A percentile compares a stretch with the other conserved stretches of the same genome.
These are phyloP conservation scores for Agapornis roseicollis DNA, from an alignment of 2,113 vertebrate species.

Conservation along the genomic window DNA sequence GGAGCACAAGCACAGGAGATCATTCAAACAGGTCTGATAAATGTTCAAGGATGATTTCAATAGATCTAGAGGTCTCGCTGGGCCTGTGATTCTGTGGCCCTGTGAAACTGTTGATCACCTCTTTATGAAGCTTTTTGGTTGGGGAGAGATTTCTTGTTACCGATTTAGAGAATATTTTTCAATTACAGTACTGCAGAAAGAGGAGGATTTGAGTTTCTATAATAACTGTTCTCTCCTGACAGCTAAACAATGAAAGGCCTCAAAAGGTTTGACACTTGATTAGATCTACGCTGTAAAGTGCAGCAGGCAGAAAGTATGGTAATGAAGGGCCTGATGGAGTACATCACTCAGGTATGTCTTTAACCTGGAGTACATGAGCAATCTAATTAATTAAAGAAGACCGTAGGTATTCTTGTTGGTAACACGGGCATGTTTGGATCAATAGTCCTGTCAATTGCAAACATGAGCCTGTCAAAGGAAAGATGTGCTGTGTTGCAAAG, in stretches of 20 bases:
- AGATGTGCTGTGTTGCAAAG: background rate
- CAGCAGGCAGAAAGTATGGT: conserved; percentile 49
- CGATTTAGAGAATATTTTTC: conserved; percentile 55
- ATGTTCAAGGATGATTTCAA: background rate
- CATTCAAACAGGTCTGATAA: background rate
- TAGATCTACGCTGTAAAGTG: conserved; percentile 41
- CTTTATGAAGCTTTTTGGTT: background rate
- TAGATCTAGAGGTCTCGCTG: background rate
- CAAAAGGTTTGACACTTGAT: conserved; percentile 67
- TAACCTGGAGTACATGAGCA: conserved; percentile 25
- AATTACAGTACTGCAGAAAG: conserved; percentile 58
- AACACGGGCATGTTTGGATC: background rate
- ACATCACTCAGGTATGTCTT: conserved; percentile 17
- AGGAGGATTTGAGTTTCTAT: conserved; percentile 61
- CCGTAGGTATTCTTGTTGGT: background rate
- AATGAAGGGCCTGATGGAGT: conserved; percentile 53
- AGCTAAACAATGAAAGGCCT: conserved; percentile 65
- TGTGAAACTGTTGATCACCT: background rate
- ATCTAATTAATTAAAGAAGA: conserved; percentile 15
- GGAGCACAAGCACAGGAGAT: background rate
- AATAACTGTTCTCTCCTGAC: conserved; percentile 62
- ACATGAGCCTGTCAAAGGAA: background rate
- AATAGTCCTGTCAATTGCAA: background rate
- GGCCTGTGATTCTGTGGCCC: background rate
- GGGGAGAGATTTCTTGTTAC: background rate